phyloP scores from a whole-genome alignment of 2,113 vertebrate species.

The Halichoerus grypus region DNA sequence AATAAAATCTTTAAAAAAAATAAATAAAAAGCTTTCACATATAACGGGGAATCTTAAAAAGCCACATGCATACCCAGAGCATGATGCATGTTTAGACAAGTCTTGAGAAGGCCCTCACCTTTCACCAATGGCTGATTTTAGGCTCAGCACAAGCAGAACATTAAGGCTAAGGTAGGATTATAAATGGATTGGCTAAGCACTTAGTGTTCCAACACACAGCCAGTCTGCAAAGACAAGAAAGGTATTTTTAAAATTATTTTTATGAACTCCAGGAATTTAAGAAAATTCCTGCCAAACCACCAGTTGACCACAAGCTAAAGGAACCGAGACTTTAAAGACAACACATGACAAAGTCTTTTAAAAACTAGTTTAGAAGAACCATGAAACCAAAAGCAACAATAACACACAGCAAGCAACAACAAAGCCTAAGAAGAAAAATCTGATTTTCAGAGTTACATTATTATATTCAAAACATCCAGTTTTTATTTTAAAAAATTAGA shows the following conservation, averaged over 20 bases:
- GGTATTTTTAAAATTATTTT: neutral
- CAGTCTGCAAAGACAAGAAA: neutral
- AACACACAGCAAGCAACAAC: neutral
- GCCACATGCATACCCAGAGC: neutral
- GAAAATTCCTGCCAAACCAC: neutral
- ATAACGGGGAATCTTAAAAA: neutral
- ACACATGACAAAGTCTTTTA: neutral
- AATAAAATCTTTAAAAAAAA: too few species aligned
- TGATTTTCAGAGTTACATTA: neutral
- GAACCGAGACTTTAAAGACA: neutral
- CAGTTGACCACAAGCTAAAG: neutral
- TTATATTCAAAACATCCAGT: neutral
- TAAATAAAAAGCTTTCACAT: neutral
- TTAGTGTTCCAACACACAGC: neutral
- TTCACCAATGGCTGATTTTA: conserved; percentile 1
- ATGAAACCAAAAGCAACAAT: neutral
- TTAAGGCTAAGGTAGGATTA: neutral
- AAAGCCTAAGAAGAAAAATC: neutral
- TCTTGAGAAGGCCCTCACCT: neutral
- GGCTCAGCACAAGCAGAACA: neutral
- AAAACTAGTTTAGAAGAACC: neutral
- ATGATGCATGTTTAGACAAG: neutral
- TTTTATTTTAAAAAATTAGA: neutral
- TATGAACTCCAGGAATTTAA: neutral
- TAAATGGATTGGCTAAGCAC: neutral